Evolutionary conservation across 2,888 invertebrate species (phyloP), one percentile per base, ranked within the genome.

Genomic region (Lochmaea crataegi): DNA sequence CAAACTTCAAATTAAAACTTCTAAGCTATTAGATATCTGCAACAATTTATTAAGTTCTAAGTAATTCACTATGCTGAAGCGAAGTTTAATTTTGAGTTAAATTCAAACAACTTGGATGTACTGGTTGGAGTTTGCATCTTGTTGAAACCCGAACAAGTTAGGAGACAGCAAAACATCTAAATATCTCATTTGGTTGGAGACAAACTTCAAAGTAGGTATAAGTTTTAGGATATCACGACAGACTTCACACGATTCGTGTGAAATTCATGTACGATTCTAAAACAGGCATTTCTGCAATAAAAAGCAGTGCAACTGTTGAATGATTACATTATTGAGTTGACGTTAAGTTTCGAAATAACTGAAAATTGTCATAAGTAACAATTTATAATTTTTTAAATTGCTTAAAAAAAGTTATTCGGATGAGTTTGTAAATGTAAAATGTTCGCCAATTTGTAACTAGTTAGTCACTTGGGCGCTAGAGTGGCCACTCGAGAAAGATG

Each of bases 121-220:
- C 51, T 61, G 48, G 68, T 68, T 61, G 51, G 51, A 68, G 63
- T 68, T 68, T 68, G 63, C 68, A 68, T 68, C 68, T 41, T 51
- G 68, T 63, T 53, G 32, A 41, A 53, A 58, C 66, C 7, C 57
- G 57, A 16, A 41, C 56, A 68, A 68, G 48, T 68, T 61, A 41
- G 16, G 38, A 58, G 61, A 53, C 48, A 61, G 51, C 68, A 68
- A 68, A 68, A 68, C 68, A 68, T 61, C 41, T 41, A 58, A 67
- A 68, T 61, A 68, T 61, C 68, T 63, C 42, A 53, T 68, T 63
- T 18, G 68, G 51, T 61, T 41, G 53, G 41, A 4, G 38, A 53
- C 61, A n/a, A 68, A 68, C 61, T 68, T 68, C 26, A 14, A 48
- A 68, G 61, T 68, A 9, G 18, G 53, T 68, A 53, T 9, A 67